Percentiles rank a stretch among this genome's conserved stretches.
Evolutionary conservation across 2,888 invertebrate genomes (phyloP).

Genomic region (Caenorhabditis doughertyi): DNA sequence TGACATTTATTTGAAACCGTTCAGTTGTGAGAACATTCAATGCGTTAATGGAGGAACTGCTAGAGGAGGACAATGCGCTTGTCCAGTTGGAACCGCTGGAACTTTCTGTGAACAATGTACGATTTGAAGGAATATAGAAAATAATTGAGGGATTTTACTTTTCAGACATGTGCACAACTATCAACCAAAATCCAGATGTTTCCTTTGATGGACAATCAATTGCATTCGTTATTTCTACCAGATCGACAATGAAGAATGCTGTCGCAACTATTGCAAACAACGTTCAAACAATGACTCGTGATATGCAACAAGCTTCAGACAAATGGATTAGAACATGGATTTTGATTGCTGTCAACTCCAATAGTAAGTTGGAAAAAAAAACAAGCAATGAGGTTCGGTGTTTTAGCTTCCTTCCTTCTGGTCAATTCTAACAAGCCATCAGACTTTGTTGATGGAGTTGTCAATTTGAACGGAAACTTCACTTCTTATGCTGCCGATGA

Average conservation of each 20-base stretch:
- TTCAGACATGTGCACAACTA: constrained; percentile 70
- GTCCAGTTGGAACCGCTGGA: constrained; percentile 73
- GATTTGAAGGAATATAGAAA: not conserved
- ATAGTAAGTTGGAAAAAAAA: no score
- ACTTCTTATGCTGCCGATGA: constrained; percentile 49
- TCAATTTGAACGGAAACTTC: constrained; percentile 65
- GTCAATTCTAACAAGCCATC: constrained; percentile 52
- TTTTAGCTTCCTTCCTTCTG: constrained; percentile 55
- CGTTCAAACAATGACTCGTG: constrained; percentile 65
- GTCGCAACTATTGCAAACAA: constrained; percentile 60
- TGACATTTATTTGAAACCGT: constrained; percentile 29
- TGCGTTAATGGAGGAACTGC: constrained; percentile 76
- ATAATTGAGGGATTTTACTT: not conserved
- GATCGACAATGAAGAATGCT: constrained; percentile 70
- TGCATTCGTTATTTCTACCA: constrained; percentile 74
- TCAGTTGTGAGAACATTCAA: constrained; percentile 70
- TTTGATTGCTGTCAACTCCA: constrained; percentile 68
- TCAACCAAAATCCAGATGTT: constrained; percentile 67
- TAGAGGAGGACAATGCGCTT: constrained; percentile 69
- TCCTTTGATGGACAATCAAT: constrained; percentile 69
- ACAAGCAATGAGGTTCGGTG: no score
- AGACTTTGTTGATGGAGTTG: constrained; percentile 68
- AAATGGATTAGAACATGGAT: constrained; percentile 75
- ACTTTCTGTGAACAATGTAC: constrained; percentile 76
- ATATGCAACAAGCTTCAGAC: constrained; percentile 66